phyloP scores from a whole-genome alignment of 1,140 invertebrate genomes.

The Lucilia cuprina region DNA sequence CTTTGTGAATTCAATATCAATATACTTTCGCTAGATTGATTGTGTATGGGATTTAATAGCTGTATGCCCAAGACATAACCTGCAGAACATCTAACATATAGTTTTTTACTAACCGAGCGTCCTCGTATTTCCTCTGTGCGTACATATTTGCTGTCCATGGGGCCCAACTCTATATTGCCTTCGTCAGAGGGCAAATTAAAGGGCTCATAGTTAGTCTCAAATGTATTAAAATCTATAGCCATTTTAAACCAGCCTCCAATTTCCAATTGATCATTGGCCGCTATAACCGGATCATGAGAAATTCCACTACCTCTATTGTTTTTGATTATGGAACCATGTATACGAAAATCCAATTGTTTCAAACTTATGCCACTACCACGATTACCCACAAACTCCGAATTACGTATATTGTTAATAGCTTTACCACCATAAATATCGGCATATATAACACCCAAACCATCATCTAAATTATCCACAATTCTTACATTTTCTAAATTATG shows the following conservation, averaged over 20 bases:
- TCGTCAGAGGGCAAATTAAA: conserved; percentile 71
- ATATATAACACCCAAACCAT: conserved; percentile 88
- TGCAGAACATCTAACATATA: conserved; percentile 72
- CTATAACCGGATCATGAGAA: conserved; percentile 88
- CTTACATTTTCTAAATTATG: conserved; percentile 87
- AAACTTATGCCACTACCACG: conserved; percentile 87
- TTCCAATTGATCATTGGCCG: conserved; percentile 85
- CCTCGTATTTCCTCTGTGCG: conserved; percentile 72
- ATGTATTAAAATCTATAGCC: conserved; percentile 69
- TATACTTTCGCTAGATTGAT: conserved; percentile 83
- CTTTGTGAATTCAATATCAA: conserved; percentile 78
- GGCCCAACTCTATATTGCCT: conserved; percentile 71
- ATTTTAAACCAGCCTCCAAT: conserved; percentile 90
- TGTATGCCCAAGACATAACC: conserved; percentile 83
- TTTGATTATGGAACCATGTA: conserved; percentile 78
- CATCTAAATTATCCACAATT: conserved; percentile 82
- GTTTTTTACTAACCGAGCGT: conserved; percentile 68
- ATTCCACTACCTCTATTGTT: conserved; percentile 89
- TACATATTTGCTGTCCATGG: conserved; percentile 79
- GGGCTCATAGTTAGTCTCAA: conserved; percentile 74
- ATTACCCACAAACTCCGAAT: conserved; percentile 89
- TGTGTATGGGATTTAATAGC: conserved; percentile 86
- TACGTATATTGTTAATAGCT: conserved; percentile 82
- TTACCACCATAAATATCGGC: conserved; percentile 88
- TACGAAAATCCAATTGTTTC: conserved; percentile 83